Evolutionary conservation across 2,797 vertebrate genomes (phyloP), one percentile per base, ranked within the genome.

Genomic region (Trachurus trachurus): DNA sequence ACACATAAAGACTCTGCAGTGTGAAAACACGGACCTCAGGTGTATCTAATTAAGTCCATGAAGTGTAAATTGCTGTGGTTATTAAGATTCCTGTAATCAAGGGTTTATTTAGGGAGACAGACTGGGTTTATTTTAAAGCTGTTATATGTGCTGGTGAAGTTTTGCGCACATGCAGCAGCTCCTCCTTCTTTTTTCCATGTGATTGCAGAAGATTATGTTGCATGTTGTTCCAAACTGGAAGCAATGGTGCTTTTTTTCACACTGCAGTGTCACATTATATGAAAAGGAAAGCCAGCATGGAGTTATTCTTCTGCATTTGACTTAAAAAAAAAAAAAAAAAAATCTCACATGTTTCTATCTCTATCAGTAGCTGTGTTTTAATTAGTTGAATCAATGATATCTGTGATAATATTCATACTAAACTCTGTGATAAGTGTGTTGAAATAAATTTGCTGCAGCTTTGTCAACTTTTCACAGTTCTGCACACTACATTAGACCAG

Each of bases 31-130:
- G 59, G 57, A 78, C 65, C 70, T 74, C 49, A 64, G 63, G 77
- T 74, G 70, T 68, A 9, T 82, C 58, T 63, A 58, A 86, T 86
- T 66, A 68, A 71, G 34, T 21, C 42, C 71, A 49, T 61, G 68
- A 78, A 68, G 70, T 74, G 71, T 66, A 83, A 78, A 80, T 72
- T 47, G 60, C 56, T 66, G 54, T 2, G 39, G 71, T 86, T 80
- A 80, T 81, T 76, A 75, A 71, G 77, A 45, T 82, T 81, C 77
- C 50, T 86, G 66, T 65, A 77, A 82, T 88, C 73, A 81, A 66
- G 53, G 57, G 57, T 74, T 82, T 83, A 75, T 71, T 79, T 59
- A 59, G 29, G 63, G 22, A 63, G 74, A 66, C 31, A 42, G 12
- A 57, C 8, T 50, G 17, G 66, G 70, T 82, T 87, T 81, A 79